A percentile compares a stretch with the other conserved stretches of the same genome.
Conservation (phyloP, 1,140 invertebrate genomes). For the Chironomus striatipennis region DNA sequence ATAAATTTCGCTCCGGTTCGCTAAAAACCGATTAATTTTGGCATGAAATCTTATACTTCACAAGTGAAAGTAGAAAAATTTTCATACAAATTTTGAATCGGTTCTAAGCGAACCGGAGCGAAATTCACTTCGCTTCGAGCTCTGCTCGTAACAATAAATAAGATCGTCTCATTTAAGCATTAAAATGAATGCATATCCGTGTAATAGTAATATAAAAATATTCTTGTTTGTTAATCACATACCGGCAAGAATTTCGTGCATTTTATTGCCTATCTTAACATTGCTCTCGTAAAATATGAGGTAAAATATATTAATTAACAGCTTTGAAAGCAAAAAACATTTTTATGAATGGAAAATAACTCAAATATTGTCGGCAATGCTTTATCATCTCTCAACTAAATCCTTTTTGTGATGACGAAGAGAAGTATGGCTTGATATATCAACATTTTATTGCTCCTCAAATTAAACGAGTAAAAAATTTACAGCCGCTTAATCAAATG, state of each 20-base stretch:
- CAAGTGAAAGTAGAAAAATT: no score
- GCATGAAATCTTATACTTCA: no score
- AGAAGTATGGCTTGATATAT: background rate
- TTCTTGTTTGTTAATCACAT: constrained; percentile 9
- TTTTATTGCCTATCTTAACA: background rate
- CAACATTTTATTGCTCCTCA: constrained; percentile 3
- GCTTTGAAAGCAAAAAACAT: background rate
- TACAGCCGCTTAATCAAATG: no score
- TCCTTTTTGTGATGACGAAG: background rate
- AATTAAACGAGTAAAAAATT: background rate
- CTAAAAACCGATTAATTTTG: no score
- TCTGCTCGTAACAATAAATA: no score
- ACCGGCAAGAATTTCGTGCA: background rate
- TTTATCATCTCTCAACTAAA: constrained; percentile 1
- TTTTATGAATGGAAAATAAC: constrained; percentile 11
- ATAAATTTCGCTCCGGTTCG: no score
- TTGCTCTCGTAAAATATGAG: background rate
- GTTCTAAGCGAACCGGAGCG: no score
- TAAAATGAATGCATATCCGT: no score
- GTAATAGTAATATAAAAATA: background rate
- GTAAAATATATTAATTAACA: constrained; percentile 6
- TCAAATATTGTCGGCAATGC: background rate
- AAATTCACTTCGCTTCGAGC: no score
- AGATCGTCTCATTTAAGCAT: no score
- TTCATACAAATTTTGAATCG: no score